Evolutionary conservation across 2,113 vertebrate genomes (phyloP).

Genomic region (Salvelinus fontinalis): DNA sequence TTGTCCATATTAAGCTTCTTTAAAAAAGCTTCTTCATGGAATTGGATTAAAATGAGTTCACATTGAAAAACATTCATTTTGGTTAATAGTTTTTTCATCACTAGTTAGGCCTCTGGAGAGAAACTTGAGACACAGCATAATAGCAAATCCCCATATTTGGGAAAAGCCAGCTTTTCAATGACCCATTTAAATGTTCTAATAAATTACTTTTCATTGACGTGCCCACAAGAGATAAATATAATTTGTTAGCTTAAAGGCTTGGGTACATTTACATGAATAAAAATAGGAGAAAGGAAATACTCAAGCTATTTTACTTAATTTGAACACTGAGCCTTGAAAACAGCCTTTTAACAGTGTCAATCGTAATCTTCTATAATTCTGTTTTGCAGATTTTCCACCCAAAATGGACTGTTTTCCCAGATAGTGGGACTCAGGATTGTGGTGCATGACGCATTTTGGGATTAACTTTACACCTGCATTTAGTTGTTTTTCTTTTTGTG

Average conservation of each 20-base stretch:
- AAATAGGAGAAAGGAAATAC: background rate
- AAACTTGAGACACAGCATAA: too few species aligned
- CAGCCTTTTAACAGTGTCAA: constrained; percentile 1
- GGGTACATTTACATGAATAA: background rate
- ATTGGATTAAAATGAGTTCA: background rate
- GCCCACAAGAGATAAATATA: background rate
- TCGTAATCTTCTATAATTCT: constrained; percentile 6
- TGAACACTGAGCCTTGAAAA: constrained; percentile 7
- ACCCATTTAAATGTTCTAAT: too few species aligned
- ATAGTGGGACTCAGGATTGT: constrained; percentile 7
- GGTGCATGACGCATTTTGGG: background rate
- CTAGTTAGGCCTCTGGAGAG: too few species aligned
- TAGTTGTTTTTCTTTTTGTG: background rate
- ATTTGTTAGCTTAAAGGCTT: background rate
- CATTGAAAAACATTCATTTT: too few species aligned
- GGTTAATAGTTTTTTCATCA: too few species aligned
- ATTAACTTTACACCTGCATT: constrained; percentile 13
- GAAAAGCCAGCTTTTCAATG: background rate
- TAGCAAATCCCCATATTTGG: too few species aligned
- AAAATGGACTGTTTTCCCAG: constrained; percentile 20
- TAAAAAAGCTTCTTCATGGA: too few species aligned
- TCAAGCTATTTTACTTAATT: too few species aligned
- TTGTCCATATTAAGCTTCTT: too few species aligned
- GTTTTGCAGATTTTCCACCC: constrained; percentile 11
- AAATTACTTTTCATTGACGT: too few species aligned